phyloP scores from a whole-genome alignment of 2,797 vertebrate species.

The Myiothlypis coronata region DNA sequence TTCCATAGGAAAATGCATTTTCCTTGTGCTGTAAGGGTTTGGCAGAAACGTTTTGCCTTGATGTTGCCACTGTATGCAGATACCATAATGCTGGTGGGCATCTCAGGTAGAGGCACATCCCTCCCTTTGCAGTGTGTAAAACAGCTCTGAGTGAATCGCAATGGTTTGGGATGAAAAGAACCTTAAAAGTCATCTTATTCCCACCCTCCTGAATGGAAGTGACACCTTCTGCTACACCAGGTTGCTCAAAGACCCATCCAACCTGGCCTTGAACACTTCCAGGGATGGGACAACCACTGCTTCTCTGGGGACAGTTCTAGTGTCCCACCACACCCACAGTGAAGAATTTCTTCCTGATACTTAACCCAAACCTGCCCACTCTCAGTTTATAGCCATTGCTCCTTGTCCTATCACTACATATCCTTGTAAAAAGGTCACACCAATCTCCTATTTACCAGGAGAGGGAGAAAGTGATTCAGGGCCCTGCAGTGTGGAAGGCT shows the following conservation, averaged over 20 bases:
- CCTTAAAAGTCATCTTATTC: background rate
- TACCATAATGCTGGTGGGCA: background rate
- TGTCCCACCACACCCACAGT: background rate
- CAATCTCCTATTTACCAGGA: background rate
- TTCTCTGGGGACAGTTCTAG: background rate
- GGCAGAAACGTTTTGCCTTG: background rate
- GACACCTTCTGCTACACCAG: background rate
- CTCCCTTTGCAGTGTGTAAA: background rate
- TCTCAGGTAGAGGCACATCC: background rate
- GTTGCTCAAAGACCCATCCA: background rate
- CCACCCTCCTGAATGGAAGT: background rate
- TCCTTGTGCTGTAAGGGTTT: background rate
- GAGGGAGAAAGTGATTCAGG: background rate
- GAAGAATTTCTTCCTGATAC: background rate
- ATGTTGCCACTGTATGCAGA: background rate
- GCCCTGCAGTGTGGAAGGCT: background rate
- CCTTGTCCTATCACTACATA: background rate
- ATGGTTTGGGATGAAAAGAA: background rate
- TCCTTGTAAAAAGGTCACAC: background rate
- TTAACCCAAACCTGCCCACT: background rate
- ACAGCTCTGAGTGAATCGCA: fast-evolving
- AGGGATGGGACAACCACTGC: background rate
- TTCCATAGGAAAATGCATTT: background rate
- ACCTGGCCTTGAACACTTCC: background rate
- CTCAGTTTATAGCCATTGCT: background rate